Conservation (phyloP, 2,888 invertebrate species). For the Cremastinae sp. region DNA sequence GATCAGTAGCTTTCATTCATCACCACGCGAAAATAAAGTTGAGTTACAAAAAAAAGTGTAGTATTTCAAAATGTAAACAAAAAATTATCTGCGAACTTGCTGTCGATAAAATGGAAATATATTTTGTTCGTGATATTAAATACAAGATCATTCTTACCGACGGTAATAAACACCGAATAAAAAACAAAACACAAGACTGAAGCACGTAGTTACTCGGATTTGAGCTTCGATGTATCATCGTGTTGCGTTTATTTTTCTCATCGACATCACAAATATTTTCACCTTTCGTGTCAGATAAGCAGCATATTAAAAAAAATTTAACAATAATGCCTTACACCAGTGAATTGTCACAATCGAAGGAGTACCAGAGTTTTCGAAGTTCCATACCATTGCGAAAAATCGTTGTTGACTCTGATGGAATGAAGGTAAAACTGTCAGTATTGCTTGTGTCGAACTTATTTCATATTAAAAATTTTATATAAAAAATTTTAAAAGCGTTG, state of each 20-base stretch:
- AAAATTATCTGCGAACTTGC: too few relatives aligned
- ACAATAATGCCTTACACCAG: conserved; percentile 85
- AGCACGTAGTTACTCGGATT: not conserved
- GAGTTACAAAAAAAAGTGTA: too few relatives aligned
- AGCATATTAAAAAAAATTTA: not conserved
- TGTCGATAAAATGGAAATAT: too few relatives aligned
- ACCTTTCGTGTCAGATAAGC: conserved; percentile 1
- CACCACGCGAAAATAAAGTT: too few relatives aligned
- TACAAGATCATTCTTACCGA: too few relatives aligned
- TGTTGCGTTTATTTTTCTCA: conserved; percentile 8
- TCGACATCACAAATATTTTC: not conserved
- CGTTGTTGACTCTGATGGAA: conserved; percentile 89
- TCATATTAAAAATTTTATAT: conserved; percentile 15
- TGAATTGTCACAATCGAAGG: conserved; percentile 88
- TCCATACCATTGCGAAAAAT: conserved; percentile 89
- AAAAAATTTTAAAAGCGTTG: too few relatives aligned
- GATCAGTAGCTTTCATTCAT: too few relatives aligned
- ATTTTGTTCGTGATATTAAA: too few relatives aligned
- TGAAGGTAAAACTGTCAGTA: conserved; percentile 84
- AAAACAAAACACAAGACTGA: too few relatives aligned
- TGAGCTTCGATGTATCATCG: not conserved
- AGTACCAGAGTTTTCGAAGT: conserved; percentile 90
- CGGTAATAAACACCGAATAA: too few relatives aligned
- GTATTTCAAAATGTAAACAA: too few relatives aligned
- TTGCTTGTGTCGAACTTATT: conserved; percentile 1